These are phyloP conservation scores for Laupala kohalensis DNA, from an alignment of 1,140 invertebrate species.

Conservation along the genomic window DNA sequence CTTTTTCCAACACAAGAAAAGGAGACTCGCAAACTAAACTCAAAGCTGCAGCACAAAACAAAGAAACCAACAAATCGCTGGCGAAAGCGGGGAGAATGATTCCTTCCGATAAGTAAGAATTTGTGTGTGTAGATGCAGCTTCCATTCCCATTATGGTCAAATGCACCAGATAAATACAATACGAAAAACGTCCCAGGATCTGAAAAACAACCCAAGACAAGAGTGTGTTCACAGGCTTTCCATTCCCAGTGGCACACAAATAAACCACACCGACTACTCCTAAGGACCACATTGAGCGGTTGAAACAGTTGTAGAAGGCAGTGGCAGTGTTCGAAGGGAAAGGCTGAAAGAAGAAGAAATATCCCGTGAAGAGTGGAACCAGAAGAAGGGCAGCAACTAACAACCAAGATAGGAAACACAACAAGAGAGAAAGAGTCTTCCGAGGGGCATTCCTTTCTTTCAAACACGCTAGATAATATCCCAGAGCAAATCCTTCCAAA, in stretches of 20 bases:
- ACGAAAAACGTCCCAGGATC: conserved; percentile 40
- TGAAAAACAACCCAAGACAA: conserved; percentile 38
- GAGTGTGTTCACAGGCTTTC: conserved; percentile 36
- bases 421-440: not conserved
- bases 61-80: not conserved
- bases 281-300: not conserved
- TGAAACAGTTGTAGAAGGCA: not conserved
- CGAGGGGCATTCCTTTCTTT: not conserved
- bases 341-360: not conserved
- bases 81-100: not conserved
- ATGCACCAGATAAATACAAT: conserved; percentile 42
- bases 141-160: not conserved
- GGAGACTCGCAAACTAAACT: not conserved
- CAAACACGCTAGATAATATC: not conserved
- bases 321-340: not conserved
- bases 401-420: not conserved
- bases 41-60: not conserved
- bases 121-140: not conserved
- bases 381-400: not conserved
- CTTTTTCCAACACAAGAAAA: not conserved
- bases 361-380: not conserved
- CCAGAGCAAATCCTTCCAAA: not conserved
- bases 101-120: not conserved
- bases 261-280: not conserved
- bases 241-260: conserved; percentile 4